phyloP scores from a whole-genome alignment of 1,140 invertebrate genomes.

The Chrysopa pallens region DNA sequence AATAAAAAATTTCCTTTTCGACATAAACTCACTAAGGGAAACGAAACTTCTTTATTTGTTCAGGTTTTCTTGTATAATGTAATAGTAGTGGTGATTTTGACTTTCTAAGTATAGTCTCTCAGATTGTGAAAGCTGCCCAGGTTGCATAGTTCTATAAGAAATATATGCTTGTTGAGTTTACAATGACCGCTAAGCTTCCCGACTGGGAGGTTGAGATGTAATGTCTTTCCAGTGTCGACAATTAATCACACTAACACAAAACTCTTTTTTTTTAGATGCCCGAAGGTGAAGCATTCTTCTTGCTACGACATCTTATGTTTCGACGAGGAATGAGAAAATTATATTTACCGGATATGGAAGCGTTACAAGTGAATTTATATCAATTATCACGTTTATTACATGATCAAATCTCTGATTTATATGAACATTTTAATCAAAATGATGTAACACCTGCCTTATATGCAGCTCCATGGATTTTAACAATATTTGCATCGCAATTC shows the following conservation, averaged over 20 bases:
- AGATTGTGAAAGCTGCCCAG: too few relatives aligned
- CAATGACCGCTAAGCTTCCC: too few relatives aligned
- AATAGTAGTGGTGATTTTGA: too few relatives aligned
- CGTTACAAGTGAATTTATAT: conserved; percentile 81
- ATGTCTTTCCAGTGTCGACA: background rate
- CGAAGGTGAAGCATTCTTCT: conserved; percentile 72
- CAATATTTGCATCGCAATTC: conserved; percentile 90
- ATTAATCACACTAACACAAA: conserved; percentile 2
- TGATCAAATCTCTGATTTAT: conserved; percentile 69
- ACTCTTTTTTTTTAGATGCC: conserved; percentile 48
- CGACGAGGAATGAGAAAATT: conserved; percentile 66
- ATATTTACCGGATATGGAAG: conserved; percentile 86
- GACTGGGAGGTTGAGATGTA: too few relatives aligned
- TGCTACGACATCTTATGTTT: conserved; percentile 84
- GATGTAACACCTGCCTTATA: conserved; percentile 87
- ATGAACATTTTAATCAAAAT: conserved; percentile 73
- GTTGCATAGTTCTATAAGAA: too few relatives aligned
- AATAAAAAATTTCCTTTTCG: too few relatives aligned
- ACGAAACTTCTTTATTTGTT: too few relatives aligned
- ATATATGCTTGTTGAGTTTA: too few relatives aligned
- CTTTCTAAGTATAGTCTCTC: too few relatives aligned
- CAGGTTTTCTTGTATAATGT: too few relatives aligned
- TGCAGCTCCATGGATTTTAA: conserved; percentile 90
- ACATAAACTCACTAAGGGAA: too few relatives aligned
- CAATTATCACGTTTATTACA: conserved; percentile 83